phyloP scores from a whole-genome alignment of 2,888 invertebrate species.

The Eilema sororculum region DNA sequence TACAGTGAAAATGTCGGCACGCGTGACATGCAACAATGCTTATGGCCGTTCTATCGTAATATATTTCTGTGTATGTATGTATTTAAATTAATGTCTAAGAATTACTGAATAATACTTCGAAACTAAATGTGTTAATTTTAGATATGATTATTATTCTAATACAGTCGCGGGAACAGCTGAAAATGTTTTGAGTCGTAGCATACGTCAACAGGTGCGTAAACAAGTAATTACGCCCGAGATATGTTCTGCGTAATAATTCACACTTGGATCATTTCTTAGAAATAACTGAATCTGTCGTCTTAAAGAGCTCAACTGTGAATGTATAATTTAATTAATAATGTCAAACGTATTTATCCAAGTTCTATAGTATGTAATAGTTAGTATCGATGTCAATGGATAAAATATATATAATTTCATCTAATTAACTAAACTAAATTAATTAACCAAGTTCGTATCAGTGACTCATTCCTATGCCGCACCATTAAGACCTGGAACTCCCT shows the following conservation, averaged over 20 bases:
- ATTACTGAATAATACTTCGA: not conserved
- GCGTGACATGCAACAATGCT: too few relatives aligned
- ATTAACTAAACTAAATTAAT: too few relatives aligned
- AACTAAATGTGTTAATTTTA: not conserved
- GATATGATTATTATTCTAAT: not conserved
- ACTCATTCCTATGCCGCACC: too few relatives aligned
- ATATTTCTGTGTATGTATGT: too few relatives aligned
- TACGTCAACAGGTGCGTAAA: slow-evolving; percentile 55
- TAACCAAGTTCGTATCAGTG: too few relatives aligned
- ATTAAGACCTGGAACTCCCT: too few relatives aligned
- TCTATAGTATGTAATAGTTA: too few relatives aligned
- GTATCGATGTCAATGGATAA: too few relatives aligned
- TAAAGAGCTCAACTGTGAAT: slow-evolving; percentile 57
- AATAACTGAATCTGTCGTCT: slow-evolving; percentile 60
- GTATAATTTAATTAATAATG: not conserved
- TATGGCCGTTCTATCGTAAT: too few relatives aligned
- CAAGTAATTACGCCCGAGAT: slow-evolving; percentile 48
- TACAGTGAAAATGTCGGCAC: too few relatives aligned
- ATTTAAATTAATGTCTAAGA: slow-evolving; percentile 17
- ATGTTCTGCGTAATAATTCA: slow-evolving; percentile 28
- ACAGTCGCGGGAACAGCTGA: not conserved
- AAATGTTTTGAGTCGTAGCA: slow-evolving; percentile 37
- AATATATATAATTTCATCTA: too few relatives aligned
- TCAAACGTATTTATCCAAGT: too few relatives aligned
- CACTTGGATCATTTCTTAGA: slow-evolving; percentile 53